Conservation (phyloP, 2,113 vertebrate species). For the Sus scrofa region DNA sequence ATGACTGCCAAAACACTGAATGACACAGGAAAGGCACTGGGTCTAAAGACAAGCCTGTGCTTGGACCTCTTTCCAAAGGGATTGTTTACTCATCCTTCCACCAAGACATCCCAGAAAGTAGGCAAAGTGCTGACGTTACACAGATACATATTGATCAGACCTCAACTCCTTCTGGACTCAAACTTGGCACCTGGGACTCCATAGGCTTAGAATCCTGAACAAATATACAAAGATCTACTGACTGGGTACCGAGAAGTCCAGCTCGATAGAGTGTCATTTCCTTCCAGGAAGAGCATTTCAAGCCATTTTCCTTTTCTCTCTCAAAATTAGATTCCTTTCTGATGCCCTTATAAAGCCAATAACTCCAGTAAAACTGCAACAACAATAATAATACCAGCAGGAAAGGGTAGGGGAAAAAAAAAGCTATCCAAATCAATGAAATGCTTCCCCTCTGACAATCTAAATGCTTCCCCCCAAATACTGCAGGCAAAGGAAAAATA, state of each 20-base stretch:
- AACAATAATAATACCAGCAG: background rate
- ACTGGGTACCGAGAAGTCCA: fast-evolving
- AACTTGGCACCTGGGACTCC: background rate
- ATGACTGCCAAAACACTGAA: background rate
- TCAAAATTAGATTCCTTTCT: constrained; percentile 1
- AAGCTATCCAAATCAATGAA: constrained; percentile 1
- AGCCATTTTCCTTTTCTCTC: background rate
- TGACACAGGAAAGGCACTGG: background rate
- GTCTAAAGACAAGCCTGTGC: background rate
- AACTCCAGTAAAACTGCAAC: background rate
- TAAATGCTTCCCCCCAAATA: background rate
- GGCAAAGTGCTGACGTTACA: background rate
- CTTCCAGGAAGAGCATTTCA: background rate
- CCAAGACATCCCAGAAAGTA: background rate
- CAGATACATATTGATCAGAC: background rate
- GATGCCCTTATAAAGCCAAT: background rate
- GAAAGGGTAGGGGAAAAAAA: background rate
- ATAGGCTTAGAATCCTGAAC: background rate
- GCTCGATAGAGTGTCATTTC: background rate
- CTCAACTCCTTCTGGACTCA: background rate
- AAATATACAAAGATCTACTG: background rate
- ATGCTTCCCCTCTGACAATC: background rate
- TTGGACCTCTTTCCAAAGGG: background rate
- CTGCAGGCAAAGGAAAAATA: background rate
- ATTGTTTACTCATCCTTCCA: background rate